Base-by-base conservation (phyloP, 1,140 invertebrate species). In the Berghia stephanieae region DNA sequence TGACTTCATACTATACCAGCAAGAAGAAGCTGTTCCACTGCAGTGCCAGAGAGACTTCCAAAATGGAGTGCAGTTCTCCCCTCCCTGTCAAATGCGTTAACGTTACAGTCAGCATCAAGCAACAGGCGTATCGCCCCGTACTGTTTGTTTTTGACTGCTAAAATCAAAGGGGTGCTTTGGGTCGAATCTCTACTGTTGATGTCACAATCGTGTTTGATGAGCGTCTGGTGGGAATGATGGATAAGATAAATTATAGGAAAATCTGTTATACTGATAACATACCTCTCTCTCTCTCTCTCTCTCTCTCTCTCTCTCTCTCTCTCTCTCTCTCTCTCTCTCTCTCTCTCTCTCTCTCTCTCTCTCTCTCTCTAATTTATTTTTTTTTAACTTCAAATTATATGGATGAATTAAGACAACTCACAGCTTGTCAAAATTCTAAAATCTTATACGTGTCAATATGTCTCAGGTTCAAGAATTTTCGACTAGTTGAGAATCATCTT, bases 1-100 rank as follows among this genome's bases (percentile, higher is more conserved):
- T n/a, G n/a, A n/a, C n/a, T n/a, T n/a, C n/a, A n/a, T n/a, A n/a
- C n/a, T n/a, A n/a, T 75, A 76, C 74, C 74, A 1, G 80, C 81
- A 3, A 40, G 42, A 10, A 88, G 52, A 24, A 88, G 67, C 13
- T 82, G 67, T 8, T 85, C 77, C 3, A 84, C 82, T 4, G 82
- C 85, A 21, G 80, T 79, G 5, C 83, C 86, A 69, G 78, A 84
- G 36, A 83, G 82, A 31, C 80, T 75, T 36, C 83, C 83, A 60
- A 86, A 85, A 68, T 88, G 87, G 6, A 88, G 72, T 16, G 87
- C 87, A n/a, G 84, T 83, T 13, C 80, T 75, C 0, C 85, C 85
- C n/a, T 83, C 57, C 1, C 77, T 68, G 70, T 88, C 82, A 31
- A 73, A 67, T 10, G 60, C 24, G 71, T 88, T 79, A 16, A 87